Conservation (phyloP, 2,888 invertebrate genomes). For the Mamestra brassicae region DNA sequence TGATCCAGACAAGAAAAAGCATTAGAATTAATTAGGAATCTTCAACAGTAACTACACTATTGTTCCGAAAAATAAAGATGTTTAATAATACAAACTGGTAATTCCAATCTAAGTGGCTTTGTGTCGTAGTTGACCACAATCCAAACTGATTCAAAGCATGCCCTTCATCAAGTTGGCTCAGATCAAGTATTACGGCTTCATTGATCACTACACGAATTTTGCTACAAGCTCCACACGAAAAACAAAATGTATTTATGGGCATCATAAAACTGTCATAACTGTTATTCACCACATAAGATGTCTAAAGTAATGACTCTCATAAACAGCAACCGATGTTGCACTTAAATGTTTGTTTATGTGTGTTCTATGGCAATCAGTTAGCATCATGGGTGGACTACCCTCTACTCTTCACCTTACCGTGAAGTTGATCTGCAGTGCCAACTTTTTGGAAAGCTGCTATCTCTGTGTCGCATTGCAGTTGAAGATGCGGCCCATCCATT, state of each 20-base stretch:
- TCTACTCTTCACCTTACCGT: background rate
- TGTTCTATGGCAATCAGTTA: background rate
- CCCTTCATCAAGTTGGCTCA: slow-evolving; percentile 33
- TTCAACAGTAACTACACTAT: background rate
- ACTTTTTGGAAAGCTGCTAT: background rate
- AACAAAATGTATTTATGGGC: slow-evolving; percentile 19
- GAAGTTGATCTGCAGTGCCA: background rate
- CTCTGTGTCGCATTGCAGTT: slow-evolving; percentile 19
- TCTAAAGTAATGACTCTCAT: slow-evolving; percentile 32
- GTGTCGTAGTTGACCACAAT: slow-evolving; percentile 36
- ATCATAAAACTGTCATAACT: slow-evolving; percentile 32
- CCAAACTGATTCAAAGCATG: slow-evolving; percentile 16
- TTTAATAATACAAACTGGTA: slow-evolving; percentile 28
- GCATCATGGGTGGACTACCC: background rate
- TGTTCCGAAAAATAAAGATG: slow-evolving; percentile 1
- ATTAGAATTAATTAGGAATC: slow-evolving; percentile 6
- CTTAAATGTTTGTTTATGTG: slow-evolving; percentile 13
- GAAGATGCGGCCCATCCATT: background rate
- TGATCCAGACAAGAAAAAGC: background rate
- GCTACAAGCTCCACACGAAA: background rate
- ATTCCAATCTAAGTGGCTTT: slow-evolving; percentile 7
- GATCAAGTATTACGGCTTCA: slow-evolving; percentile 25
- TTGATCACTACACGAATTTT: slow-evolving; percentile 26
- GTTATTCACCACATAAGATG: slow-evolving; percentile 30
- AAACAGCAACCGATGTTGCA: slow-evolving; percentile 21